Evolutionary conservation across 2,113 vertebrate species (phyloP).

Genomic region (Leptobrachium ailaonicum): DNA sequence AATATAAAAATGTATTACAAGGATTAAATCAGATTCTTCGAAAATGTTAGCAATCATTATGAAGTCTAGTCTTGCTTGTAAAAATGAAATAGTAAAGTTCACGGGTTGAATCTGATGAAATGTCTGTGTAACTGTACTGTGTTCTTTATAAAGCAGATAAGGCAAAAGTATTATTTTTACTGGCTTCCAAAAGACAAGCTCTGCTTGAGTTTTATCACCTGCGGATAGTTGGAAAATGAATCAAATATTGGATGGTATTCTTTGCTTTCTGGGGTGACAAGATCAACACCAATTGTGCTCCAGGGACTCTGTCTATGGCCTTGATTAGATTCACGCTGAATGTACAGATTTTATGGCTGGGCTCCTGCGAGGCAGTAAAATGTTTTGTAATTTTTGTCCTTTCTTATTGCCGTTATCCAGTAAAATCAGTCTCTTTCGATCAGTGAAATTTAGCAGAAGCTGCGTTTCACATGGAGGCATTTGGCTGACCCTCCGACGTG

Average conservation of each 20-base stretch:
- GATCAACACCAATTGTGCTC: not conserved
- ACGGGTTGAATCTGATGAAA: not conserved
- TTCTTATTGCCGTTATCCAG: not conserved
- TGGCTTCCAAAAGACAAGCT: not conserved
- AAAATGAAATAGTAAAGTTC: not conserved
- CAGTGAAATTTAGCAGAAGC: too few relatives aligned
- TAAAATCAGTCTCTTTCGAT: too few relatives aligned
- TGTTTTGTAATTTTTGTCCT: not conserved
- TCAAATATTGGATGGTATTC: not conserved
- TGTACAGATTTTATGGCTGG: not conserved
- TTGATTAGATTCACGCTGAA: not conserved
- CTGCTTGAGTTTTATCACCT: conserved; percentile 1
- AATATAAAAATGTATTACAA: not conserved
- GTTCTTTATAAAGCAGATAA: not conserved
- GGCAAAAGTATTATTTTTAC: not conserved
- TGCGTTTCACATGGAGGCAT: too few relatives aligned
- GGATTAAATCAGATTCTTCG: not conserved
- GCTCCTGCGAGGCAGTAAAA: not conserved
- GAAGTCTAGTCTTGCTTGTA: not conserved
- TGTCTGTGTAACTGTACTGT: not conserved
- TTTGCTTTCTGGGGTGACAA: not conserved
- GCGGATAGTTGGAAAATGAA: not conserved
- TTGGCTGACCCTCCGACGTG: too few relatives aligned
- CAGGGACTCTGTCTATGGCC: not conserved
- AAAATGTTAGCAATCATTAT: not conserved